These are phyloP conservation scores for Leucophora obtusa DNA, from an alignment of 2,888 invertebrate species.

Conservation along the genomic window DNA sequence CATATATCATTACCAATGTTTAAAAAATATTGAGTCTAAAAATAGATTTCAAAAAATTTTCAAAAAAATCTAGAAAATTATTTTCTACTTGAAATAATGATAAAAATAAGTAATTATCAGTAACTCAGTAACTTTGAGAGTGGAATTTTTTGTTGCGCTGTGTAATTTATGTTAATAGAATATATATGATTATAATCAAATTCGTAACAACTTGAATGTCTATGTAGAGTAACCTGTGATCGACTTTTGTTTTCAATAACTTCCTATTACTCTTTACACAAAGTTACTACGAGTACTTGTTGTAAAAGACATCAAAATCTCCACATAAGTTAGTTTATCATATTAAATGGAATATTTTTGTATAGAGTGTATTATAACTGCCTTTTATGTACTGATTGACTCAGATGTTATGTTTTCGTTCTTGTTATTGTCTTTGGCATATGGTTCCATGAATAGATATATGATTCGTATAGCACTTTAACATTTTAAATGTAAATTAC, in stretches of 20 bases:
- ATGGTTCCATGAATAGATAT: constrained; percentile 3
- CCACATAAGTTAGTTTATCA: constrained; percentile 33
- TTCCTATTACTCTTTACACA: neutral
- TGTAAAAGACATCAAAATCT: constrained; percentile 11
- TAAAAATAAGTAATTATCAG: too few species aligned
- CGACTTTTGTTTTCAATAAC: neutral
- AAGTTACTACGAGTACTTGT: neutral
- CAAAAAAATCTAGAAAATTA: too few species aligned
- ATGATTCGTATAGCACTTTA: constrained; percentile 15
- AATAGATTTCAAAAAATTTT: too few species aligned
- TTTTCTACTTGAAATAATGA: too few species aligned
- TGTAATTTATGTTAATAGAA: neutral
- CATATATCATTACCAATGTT: too few species aligned
- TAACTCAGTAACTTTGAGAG: too few species aligned
- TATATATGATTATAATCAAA: neutral
- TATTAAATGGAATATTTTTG: constrained; percentile 50
- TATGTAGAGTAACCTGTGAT: neutral
- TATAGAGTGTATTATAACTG: constrained; percentile 21
- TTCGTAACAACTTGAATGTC: neutral
- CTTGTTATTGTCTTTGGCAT: constrained; percentile 33
- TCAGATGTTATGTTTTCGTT: constrained; percentile 18
- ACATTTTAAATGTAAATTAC: constrained; percentile 48
- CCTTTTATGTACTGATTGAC: constrained; percentile 53
- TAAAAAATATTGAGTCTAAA: too few species aligned
- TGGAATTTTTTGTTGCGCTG: too few species aligned